A percentile compares a stretch with the other conserved stretches of the same genome.
phyloP scores from a whole-genome alignment of 2,113 vertebrate genomes.

The Alosa alosa region DNA sequence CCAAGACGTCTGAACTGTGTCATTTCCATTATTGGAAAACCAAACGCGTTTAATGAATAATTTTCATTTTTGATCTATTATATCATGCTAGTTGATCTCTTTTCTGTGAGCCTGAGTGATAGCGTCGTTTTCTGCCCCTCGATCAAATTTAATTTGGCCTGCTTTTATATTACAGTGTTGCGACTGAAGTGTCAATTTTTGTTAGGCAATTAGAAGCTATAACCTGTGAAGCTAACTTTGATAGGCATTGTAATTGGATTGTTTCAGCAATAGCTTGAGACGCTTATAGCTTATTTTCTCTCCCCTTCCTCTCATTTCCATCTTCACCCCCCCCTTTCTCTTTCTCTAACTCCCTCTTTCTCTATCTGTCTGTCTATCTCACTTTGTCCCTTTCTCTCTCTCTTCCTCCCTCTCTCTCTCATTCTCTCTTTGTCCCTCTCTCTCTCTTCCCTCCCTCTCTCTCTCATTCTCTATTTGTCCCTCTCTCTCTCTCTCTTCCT shows the following conservation, averaged over 20 bases:
- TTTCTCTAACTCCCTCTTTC: not conserved
- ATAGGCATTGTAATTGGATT: constrained; percentile 99
- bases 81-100: constrained; percentile 96
- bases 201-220: constrained; percentile 99
- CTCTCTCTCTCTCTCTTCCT: not conserved
- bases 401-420: too few relatives aligned
- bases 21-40: constrained; percentile 98
- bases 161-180: constrained; percentile 99
- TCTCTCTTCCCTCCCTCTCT: not conserved
- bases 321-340: not conserved
- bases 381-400: not conserved
- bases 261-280: constrained; percentile 96
- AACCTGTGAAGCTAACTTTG: constrained; percentile 99
- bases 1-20: constrained; percentile 97
- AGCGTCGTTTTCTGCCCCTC: constrained; percentile 98
- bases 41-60: constrained; percentile 97
- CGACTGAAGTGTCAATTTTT: constrained; percentile 99
- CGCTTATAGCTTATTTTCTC: constrained; percentile 74
- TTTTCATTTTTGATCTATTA: constrained; percentile 96
- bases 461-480: too few relatives aligned
- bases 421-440: too few relatives aligned
- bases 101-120: constrained; percentile 89
- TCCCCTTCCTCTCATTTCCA: constrained; percentile 18
- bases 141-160: constrained; percentile 99
- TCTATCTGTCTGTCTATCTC: not conserved